These are phyloP conservation scores for Pandemis heparana DNA, from an alignment of 2,888 invertebrate species.

Conservation along the genomic window DNA sequence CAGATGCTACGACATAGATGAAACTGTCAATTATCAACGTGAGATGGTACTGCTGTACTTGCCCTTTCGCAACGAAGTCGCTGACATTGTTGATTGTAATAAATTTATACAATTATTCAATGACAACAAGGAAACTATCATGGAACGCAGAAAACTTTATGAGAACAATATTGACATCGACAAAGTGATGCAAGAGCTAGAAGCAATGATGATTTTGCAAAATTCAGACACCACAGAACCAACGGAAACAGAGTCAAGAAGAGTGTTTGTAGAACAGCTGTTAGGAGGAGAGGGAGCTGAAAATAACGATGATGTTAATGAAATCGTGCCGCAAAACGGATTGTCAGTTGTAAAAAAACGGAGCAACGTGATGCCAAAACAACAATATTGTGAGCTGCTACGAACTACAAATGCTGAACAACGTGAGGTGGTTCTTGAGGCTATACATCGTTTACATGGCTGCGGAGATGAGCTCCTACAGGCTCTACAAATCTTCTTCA, in stretches of 20 bases:
- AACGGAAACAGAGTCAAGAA: conserved; percentile 47
- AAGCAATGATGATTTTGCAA: conserved; percentile 54
- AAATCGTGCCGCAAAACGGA: conserved; percentile 46
- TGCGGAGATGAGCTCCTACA: no score
- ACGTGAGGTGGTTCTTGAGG: conserved; percentile 47
- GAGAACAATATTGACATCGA: conserved; percentile 50
- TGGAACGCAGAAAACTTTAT: conserved; percentile 49
- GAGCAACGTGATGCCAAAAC: conserved; percentile 47
- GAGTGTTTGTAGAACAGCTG: conserved; percentile 49
- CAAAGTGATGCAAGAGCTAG: conserved; percentile 57
- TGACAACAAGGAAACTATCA: conserved; percentile 49
- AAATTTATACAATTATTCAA: conserved; percentile 50
- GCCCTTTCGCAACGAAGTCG: conserved; percentile 57
- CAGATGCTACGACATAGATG: conserved; percentile 61
- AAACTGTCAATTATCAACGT: conserved; percentile 57
- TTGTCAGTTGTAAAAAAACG: conserved; percentile 49
- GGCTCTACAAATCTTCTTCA: no score
- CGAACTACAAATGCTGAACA: conserved; percentile 45
- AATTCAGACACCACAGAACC: conserved; percentile 46
- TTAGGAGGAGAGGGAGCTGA: conserved; percentile 50
- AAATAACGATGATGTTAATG: conserved; percentile 49
- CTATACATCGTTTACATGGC: conserved; percentile 37
- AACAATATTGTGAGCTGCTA: conserved; percentile 46
- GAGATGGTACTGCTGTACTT: conserved; percentile 61
- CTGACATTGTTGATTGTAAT: conserved; percentile 51